phyloP scores from a whole-genome alignment of 2,113 vertebrate genomes.

The Cricetomys ansorgei region DNA sequence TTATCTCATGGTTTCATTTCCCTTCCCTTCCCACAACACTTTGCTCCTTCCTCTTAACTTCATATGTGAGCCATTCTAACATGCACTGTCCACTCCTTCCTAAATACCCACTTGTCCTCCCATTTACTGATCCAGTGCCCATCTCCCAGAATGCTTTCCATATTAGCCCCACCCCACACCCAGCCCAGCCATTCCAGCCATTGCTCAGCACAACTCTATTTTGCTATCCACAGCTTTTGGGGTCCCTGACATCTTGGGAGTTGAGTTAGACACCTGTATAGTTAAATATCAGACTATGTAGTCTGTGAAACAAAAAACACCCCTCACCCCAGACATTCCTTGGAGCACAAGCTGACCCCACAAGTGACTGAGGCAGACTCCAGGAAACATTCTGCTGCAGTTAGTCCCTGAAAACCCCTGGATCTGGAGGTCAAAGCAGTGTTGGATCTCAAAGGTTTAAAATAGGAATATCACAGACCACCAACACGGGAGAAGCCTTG shows the following conservation, averaged over 20 bases:
- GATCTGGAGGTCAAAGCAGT: not conserved
- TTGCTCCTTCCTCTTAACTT: slow-evolving; percentile 29
- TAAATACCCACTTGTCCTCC: not conserved
- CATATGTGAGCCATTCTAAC: not conserved
- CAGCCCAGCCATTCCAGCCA: not conserved
- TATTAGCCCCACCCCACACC: accelerated
- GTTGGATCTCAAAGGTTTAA: not conserved
- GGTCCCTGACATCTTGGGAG: not conserved
- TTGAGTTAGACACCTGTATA: not conserved
- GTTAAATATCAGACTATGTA: not conserved
- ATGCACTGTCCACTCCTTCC: not conserved
- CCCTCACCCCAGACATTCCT: not conserved
- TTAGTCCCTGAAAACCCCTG: not conserved
- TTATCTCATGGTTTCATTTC: slow-evolving; percentile 64
- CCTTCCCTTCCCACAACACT: slow-evolving; percentile 32
- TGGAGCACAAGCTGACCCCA: not conserved
- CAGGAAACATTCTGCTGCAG: not conserved
- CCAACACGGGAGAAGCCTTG: slow-evolving; percentile 7
- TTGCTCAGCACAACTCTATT: not conserved
- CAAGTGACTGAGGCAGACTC: not conserved
- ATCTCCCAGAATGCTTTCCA: not conserved
- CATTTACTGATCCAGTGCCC: too few species aligned
- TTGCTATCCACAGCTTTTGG: not conserved
- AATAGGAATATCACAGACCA: slow-evolving; percentile 52
- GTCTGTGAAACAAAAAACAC: not conserved